A percentile compares a stretch with the other conserved stretches of the same genome.
Conservation (phyloP, 2,888 invertebrate genomes). For the Drosophila vallismaia region DNA sequence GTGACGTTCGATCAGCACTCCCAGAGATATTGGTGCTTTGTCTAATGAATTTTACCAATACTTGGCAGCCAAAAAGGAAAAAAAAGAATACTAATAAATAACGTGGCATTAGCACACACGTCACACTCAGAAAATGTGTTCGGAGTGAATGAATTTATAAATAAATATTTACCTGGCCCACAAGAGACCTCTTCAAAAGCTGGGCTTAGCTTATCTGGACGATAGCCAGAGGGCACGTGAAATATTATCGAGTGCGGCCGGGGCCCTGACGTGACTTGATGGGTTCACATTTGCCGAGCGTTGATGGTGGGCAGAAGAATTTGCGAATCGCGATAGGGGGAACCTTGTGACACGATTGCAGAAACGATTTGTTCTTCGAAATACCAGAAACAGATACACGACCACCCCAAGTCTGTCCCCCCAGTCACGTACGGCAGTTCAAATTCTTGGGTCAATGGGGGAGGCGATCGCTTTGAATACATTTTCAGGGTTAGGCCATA, state of each 20-base stretch:
- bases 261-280: conserved; percentile 33
- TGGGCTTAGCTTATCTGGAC: conserved; percentile 47
- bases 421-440: conserved; percentile 21
- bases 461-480: neutral
- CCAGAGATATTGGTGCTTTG: conserved; percentile 30
- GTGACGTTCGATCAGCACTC: conserved; percentile 45
- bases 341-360: conserved; percentile 43
- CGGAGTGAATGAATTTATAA: conserved; percentile 51
- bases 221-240: conserved; percentile 36
- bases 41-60: conserved; percentile 40
- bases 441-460: neutral
- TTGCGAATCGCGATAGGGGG: conserved; percentile 24
- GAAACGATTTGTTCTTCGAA: conserved; percentile 16
- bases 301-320: conserved; percentile 26
- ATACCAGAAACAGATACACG: conserved; percentile 27
- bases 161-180: conserved; percentile 50
- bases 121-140: conserved; percentile 35
- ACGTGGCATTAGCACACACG: conserved; percentile 61
- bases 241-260: conserved; percentile 19
- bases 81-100: conserved; percentile 23
- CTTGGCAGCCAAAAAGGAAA: conserved; percentile 18
- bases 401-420: conserved; percentile 13
- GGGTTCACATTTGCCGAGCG: conserved; percentile 26
- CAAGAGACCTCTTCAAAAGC: conserved; percentile 46
- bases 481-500: neutral